phyloP scores from a whole-genome alignment of 2,888 invertebrate genomes.

The Napeogenes sylphis region DNA sequence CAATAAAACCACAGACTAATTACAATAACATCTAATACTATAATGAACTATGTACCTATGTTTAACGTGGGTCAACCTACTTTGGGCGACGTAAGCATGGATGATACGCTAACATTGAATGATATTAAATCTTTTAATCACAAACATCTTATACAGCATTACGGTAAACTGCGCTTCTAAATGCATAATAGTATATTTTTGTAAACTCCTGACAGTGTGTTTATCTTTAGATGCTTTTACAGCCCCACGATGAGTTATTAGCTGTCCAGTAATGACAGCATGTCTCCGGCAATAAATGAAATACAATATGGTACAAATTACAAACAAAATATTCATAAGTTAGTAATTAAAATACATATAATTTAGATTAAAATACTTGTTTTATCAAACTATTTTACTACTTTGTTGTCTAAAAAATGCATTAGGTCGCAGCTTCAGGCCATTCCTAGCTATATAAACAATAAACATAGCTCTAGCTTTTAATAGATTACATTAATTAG shows the following conservation, averaged over 20 bases:
- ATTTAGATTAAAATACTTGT: background rate
- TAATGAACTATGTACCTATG: no score
- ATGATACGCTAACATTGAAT: background rate
- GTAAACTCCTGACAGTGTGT: slow-evolving; percentile 58
- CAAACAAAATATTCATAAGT: slow-evolving; percentile 25
- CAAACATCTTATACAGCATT: slow-evolving; percentile 1
- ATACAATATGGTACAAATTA: slow-evolving; percentile 51
- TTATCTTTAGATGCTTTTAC: slow-evolving; percentile 69
- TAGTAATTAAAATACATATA: background rate
- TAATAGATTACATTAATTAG: no score
- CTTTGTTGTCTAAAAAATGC: no score
- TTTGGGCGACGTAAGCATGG: no score
- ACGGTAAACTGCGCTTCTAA: slow-evolving; percentile 8
- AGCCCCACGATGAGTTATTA: slow-evolving; percentile 65
- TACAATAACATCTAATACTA: no score
- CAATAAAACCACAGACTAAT: no score
- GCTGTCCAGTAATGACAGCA: slow-evolving; percentile 60
- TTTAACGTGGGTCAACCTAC: no score
- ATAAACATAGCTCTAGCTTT: no score
- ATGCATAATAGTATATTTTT: slow-evolving; percentile 48
- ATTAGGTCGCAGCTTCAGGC: no score
- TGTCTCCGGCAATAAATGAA: slow-evolving; percentile 59
- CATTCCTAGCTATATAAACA: no score
- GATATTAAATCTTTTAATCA: background rate
- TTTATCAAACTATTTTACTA: no score